These are phyloP conservation scores for Catajapyx aquilonaris DNA, from an alignment of 1,140 invertebrate species.

Conservation along the genomic window DNA sequence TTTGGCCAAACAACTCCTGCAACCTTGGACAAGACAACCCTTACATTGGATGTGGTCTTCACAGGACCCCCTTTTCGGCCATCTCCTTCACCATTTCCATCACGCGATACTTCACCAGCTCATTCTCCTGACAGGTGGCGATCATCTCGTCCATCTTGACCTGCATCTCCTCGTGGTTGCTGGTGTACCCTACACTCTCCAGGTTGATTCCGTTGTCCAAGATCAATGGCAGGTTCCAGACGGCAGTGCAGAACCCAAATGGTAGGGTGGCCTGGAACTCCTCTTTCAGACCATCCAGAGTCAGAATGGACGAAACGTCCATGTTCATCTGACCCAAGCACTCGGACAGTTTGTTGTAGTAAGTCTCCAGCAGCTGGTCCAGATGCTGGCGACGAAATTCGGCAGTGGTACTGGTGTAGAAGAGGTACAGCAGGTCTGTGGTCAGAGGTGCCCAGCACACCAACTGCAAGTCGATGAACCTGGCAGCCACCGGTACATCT, in stretches of 20 bases:
- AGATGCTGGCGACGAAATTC: constrained; percentile 15
- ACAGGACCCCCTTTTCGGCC: not conserved
- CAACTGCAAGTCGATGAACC: constrained; percentile 35
- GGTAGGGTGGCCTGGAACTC: constrained; percentile 3
- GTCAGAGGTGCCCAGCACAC: constrained; percentile 26
- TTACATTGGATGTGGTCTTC: too few relatives aligned
- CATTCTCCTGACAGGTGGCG: not conserved
- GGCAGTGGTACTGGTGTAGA: constrained; percentile 18
- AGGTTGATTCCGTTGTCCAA: constrained; percentile 1
- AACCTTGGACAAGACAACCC: too few relatives aligned
- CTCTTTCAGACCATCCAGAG: too few relatives aligned
- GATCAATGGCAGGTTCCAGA: not conserved
- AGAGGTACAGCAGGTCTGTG: constrained; percentile 22
- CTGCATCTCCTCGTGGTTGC: not conserved
- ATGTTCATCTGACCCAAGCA: constrained; percentile 9
- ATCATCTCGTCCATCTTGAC: not conserved
- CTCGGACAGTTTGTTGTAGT: constrained; percentile 16
- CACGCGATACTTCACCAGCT: not conserved
- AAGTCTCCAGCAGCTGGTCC: constrained; percentile 17
- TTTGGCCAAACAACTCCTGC: too few relatives aligned
- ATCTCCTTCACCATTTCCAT: not conserved
- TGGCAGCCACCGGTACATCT: constrained; percentile 9
- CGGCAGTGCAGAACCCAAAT: constrained; percentile 5
- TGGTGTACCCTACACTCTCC: not conserved
- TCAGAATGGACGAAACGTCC: constrained; percentile 1